Evolutionary conservation across 2,113 vertebrate species (phyloP), one percentile per base, ranked within the genome.

Genomic region (Seriola rivoliana): DNA sequence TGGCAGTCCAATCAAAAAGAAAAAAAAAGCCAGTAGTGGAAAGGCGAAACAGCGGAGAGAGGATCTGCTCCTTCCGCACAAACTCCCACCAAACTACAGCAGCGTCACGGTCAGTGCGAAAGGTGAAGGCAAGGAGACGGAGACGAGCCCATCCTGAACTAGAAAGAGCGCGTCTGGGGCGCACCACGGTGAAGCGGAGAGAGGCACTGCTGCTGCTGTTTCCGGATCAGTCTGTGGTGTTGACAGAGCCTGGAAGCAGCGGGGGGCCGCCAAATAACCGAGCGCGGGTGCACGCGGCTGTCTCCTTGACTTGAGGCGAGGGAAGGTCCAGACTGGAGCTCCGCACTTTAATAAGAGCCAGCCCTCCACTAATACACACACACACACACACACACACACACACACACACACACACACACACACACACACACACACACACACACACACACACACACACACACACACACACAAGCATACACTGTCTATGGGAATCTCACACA

Each of bases 161-260:
- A 63, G 70, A 58, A 68, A 67, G 64, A 71, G 88, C 38, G 91
- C 81, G 89, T 84, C 78, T 42, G 80, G 54, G 59, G 79, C 78
- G 85, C 84, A 84, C 71, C 25, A 1, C 72, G 63, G 14, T n/a
- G 44, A 14, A 40, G 58, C 50, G 65, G 48, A 1, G 67, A 21
- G 44, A 62, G 57, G 25, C 42, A 57, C 67, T 25, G 71, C 59
- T 36, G 81, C 6, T 36, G 76, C 84, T 76, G 86, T 19, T 88
- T 75, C 78, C 66, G 32, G 81, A 93, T 96, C 94, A 92, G 88
- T 93, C 85, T 84, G 77, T 90, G 62, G 58, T 85, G 80, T 91
- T 74, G 40, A 64, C 91, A 90, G 92, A n/a, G 91, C 78, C 14
- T 58, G 78, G 32, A 14, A 36, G 32, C 79, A 66, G 92, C 87